Base-by-base conservation (phyloP, 2,888 invertebrate species). In the Synergus itoensis region DNA sequence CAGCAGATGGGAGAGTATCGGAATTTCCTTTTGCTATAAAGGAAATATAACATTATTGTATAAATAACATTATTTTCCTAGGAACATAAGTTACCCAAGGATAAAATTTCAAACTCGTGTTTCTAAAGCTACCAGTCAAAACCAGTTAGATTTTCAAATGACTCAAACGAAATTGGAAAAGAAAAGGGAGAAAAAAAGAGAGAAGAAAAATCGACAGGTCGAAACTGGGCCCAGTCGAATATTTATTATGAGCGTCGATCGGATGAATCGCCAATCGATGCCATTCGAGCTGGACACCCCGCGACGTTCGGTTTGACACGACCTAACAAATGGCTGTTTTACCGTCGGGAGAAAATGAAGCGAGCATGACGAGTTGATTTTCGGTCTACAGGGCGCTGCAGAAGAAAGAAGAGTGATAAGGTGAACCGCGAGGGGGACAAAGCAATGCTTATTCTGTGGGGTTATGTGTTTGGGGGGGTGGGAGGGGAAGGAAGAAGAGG, bases 321-420 rank as follows among this genome's bases (percentile, higher is more conserved):
- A 87, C 87, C 87, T 92, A 92, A 91, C 91, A 91, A 92, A 92
- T 92, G 91, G 91, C 91, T 91, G 91, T 92, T 91, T 92, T 91
- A 92, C 90, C 90, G 89, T 89, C 89, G 87, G 84, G 89, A 92
- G 92, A 91, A 92, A 92, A 92, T 92, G 92, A 92, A 92, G 91
- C 90, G 88, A 92, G 91, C 89, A 92, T 92, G 92, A 92, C 92
- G 89, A 90, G 92, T 90, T 89, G 90, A 91, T 92, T 92, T 91
- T 91, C 89, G 88, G 87, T 87, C 87, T 85, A 87, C 87, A 84
- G 85, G 83, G 86, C 86, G 83, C 79, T 73, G 69, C 48, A 73
- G 53, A 73, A 53, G 73, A 73, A 73, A 73, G 53, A 73, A 53
- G 40, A 73, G 73, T 53, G 21, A 73, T 73, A 73, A 48, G 69